A percentile compares a stretch with the other conserved stretches of the same genome.
phyloP scores from a whole-genome alignment of 2,113 vertebrate species.

The Peromyscus maniculatus region DNA sequence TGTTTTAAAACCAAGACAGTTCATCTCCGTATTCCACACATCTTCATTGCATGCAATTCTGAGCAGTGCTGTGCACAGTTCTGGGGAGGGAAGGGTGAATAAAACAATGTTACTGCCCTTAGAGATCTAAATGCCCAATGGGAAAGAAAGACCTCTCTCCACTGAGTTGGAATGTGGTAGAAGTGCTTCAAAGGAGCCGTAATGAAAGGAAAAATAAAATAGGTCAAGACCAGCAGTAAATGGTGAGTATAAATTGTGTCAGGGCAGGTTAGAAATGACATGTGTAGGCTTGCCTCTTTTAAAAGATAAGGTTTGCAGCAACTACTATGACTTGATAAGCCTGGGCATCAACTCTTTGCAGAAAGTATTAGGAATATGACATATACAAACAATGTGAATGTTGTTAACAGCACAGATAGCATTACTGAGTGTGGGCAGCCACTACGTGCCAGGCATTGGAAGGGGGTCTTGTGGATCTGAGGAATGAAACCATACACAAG shows the following conservation, averaged over 20 bases:
- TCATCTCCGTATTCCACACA: background rate
- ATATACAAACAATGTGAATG: background rate
- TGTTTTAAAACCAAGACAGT: background rate
- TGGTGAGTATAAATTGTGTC: background rate
- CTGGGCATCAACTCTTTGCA: background rate
- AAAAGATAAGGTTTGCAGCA: background rate
- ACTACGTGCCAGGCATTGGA: background rate
- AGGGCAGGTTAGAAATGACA: background rate
- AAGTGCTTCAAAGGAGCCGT: background rate
- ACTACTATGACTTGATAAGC: background rate
- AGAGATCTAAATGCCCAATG: background rate
- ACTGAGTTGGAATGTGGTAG: background rate
- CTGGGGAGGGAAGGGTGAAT: background rate
- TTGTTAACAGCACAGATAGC: background rate
- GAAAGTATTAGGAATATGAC: background rate
- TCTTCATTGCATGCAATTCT: background rate
- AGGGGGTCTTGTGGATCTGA: background rate
- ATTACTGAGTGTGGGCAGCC: background rate
- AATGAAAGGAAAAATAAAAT: background rate
- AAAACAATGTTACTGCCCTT: background rate
- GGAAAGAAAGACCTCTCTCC: background rate
- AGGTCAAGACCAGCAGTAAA: background rate
- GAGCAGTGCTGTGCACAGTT: background rate
- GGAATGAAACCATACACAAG: slow-evolving; percentile 17
- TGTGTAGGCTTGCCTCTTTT: background rate